Percentiles rank a stretch among this genome's conserved stretches.
Evolutionary conservation across 2,888 invertebrate genomes (phyloP).

Genomic region (Micoletzkya japonica): DNA sequence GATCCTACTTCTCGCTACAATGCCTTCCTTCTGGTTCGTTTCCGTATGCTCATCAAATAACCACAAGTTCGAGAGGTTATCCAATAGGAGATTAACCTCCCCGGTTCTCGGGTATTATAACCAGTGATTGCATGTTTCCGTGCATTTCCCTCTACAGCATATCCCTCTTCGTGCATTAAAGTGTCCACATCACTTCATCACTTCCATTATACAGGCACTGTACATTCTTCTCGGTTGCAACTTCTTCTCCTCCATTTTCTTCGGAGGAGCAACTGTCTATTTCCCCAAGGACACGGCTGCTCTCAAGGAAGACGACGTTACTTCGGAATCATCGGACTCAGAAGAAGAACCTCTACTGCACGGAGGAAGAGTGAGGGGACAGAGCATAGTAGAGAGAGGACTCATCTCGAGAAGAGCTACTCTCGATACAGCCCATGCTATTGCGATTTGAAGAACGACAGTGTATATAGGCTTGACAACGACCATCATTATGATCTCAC

Average conservation of each 20-base stretch:
- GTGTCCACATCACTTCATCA: too few species aligned
- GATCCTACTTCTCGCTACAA: slow-evolving; percentile 8
- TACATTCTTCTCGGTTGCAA: slow-evolving; percentile 23
- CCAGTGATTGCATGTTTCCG: too few species aligned
- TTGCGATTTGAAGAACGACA: neutral
- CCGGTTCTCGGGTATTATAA: too few species aligned
- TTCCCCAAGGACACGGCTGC: slow-evolving; percentile 5
- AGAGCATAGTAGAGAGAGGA: slow-evolving; percentile 19
- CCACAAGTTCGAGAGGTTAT: too few species aligned
- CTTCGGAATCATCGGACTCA: neutral
- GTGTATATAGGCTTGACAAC: neutral
- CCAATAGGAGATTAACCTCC: too few species aligned
- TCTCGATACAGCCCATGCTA: slow-evolving; percentile 7
- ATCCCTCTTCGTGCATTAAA: too few species aligned
- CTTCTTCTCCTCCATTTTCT: slow-evolving; percentile 9
- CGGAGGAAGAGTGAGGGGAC: slow-evolving; percentile 1
- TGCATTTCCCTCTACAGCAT: too few species aligned
- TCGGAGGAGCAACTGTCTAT: slow-evolving; percentile 14
- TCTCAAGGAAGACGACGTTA: neutral
- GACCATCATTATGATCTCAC: too few species aligned
- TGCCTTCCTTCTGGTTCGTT: slow-evolving; percentile 8
- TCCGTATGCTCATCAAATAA: too few species aligned
- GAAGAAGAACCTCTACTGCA: slow-evolving; percentile 2
- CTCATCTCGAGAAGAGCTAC: slow-evolving; percentile 12
- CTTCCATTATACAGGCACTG: neutral